Percentiles rank a stretch among this genome's conserved stretches.
Evolutionary conservation across 2,113 vertebrate species (phyloP).

Genomic region (Fulmarus glacialis): DNA sequence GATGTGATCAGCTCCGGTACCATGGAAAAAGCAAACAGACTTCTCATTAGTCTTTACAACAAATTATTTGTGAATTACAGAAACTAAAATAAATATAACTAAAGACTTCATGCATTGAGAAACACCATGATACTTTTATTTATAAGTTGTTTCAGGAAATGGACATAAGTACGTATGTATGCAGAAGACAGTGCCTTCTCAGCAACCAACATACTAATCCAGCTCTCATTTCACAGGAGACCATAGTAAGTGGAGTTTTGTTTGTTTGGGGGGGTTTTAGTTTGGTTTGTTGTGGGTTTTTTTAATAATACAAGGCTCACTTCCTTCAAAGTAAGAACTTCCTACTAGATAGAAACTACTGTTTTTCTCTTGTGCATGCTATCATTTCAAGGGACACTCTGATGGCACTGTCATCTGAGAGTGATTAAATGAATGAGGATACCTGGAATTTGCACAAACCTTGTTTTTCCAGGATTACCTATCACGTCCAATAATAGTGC

Average conservation of each 20-base stretch:
- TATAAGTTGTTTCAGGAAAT: neutral
- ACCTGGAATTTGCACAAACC: neutral
- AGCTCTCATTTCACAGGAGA: neutral
- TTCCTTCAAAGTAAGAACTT: neutral
- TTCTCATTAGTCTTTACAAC: neutral
- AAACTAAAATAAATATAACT: neutral
- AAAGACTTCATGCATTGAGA: neutral
- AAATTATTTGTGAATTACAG: neutral
- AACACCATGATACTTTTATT: neutral
- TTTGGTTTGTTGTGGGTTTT: neutral
- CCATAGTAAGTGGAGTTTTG: fast-evolving
- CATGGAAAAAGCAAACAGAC: neutral
- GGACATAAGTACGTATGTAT: neutral
- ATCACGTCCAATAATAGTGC: neutral
- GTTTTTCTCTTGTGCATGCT: neutral
- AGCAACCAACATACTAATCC: neutral
- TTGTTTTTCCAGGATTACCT: neutral
- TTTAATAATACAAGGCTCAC: neutral
- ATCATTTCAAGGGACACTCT: neutral
- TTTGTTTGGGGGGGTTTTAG: neutral
- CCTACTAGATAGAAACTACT: neutral
- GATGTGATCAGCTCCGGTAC: neutral
- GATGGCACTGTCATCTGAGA: neutral
- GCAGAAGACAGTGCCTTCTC: neutral
- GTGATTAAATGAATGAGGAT: neutral